Conservation (phyloP, 2,888 invertebrate genomes). For the Spilosoma lubricipeda region DNA sequence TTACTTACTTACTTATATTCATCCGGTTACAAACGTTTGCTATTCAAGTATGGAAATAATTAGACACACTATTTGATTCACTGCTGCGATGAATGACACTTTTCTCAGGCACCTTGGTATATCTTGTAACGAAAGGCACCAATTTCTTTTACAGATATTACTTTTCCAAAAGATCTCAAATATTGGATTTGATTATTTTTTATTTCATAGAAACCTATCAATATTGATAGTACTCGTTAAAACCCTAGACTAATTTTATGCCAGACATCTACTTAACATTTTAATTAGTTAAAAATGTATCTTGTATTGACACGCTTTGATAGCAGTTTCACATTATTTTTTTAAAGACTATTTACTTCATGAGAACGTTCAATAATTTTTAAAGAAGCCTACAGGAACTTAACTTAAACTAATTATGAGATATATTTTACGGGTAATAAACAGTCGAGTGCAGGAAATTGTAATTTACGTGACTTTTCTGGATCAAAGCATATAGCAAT, state of each 20-base stretch:
- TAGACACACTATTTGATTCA: neutral
- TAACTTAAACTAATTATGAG: conserved; percentile 17
- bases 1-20: no score
- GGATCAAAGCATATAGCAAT: neutral
- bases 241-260: neutral
- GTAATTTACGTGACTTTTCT: neutral
- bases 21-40: neutral
- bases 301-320: conserved; percentile 23
- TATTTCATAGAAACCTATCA: neutral
- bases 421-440: conserved; percentile 12
- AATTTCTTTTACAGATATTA: neutral
- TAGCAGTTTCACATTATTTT: conserved; percentile 6
- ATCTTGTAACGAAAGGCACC: neutral
- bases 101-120: neutral
- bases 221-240: neutral
- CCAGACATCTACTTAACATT: neutral
- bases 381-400: neutral
- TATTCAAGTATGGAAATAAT: neutral
- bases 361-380: neutral
- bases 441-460: conserved; percentile 16
- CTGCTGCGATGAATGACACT: neutral
- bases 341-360: neutral
- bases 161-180: neutral
- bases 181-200: neutral
- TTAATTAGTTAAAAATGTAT: conserved; percentile 6